Evolutionary conservation across 2,113 vertebrate genomes (phyloP).

Genomic region (Dipodomys spectabilis): DNA sequence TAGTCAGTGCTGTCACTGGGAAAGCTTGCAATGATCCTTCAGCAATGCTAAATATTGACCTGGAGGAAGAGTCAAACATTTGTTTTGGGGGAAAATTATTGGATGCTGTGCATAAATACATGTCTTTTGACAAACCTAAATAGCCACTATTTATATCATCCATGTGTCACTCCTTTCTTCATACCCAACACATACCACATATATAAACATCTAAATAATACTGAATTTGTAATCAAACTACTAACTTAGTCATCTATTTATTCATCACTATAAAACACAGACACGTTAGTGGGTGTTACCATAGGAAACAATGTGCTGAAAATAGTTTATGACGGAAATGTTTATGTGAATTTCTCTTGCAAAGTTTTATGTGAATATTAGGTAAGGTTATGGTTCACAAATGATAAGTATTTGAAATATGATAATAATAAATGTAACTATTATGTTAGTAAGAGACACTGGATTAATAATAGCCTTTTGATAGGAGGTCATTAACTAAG

Average conservation of each 20-base stretch:
- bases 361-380: slow-evolving; percentile 33
- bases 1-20: neutral
- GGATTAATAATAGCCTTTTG: slow-evolving; percentile 8
- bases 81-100: neutral
- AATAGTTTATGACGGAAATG: neutral
- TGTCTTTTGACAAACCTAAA: neutral
- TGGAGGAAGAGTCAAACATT: neutral
- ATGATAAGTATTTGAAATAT: slow-evolving; percentile 3
- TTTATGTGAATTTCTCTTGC: neutral
- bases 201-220: neutral
- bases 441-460: slow-evolving; percentile 21
- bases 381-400: neutral
- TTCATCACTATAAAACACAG: neutral
- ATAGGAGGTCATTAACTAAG: slow-evolving; percentile 6
- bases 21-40: neutral
- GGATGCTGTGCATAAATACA: neutral
- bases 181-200: neutral
- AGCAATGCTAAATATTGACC: neutral
- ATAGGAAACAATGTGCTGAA: neutral
- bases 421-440: neutral
- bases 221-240: slow-evolving; percentile 4
- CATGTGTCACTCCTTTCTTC: neutral
- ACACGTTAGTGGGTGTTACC: neutral
- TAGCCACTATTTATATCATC: neutral
- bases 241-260: slow-evolving; percentile 14